phyloP scores from a whole-genome alignment of 2,888 invertebrate genomes.

The Ariolimax columbianus region DNA sequence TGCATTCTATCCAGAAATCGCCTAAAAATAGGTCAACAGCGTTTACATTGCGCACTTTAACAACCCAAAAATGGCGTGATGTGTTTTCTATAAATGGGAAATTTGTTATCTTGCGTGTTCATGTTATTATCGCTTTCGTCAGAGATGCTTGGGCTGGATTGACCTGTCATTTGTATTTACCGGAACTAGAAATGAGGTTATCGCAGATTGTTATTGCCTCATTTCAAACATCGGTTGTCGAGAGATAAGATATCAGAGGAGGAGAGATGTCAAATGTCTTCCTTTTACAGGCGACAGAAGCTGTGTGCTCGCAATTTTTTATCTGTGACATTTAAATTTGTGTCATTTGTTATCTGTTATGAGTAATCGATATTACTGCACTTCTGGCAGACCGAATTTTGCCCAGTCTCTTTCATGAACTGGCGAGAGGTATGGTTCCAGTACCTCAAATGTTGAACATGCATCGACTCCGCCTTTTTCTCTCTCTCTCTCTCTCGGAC shows the following conservation, averaged over 20 bases:
- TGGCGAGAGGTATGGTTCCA: too few relatives aligned
- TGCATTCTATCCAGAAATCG: too few relatives aligned
- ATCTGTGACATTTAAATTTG: too few relatives aligned
- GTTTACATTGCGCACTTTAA: too few relatives aligned
- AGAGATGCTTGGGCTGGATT: neutral
- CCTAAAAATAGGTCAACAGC: too few relatives aligned
- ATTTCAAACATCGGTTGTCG: neutral
- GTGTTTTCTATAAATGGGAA: conserved; percentile 5
- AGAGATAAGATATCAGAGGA: neutral
- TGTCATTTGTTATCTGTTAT: too few relatives aligned
- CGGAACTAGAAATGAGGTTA: neutral
- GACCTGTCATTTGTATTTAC: neutral
- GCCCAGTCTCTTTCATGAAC: too few relatives aligned
- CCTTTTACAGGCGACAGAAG: too few relatives aligned
- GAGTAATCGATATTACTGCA: too few relatives aligned
- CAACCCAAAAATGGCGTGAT: neutral
- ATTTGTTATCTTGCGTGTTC: neutral
- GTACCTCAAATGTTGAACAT: too few relatives aligned
- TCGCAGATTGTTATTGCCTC: neutral
- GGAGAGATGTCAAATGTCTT: neutral
- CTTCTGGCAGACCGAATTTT: too few relatives aligned
- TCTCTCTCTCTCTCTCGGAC: neutral
- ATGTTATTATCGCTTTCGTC: neutral
- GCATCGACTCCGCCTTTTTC: too few relatives aligned
- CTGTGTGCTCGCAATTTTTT: neutral